Percentiles rank a stretch among this genome's conserved stretches.
Evolutionary conservation across 2,797 vertebrate species (phyloP).

Genomic region (Cyclopterus lumpus): DNA sequence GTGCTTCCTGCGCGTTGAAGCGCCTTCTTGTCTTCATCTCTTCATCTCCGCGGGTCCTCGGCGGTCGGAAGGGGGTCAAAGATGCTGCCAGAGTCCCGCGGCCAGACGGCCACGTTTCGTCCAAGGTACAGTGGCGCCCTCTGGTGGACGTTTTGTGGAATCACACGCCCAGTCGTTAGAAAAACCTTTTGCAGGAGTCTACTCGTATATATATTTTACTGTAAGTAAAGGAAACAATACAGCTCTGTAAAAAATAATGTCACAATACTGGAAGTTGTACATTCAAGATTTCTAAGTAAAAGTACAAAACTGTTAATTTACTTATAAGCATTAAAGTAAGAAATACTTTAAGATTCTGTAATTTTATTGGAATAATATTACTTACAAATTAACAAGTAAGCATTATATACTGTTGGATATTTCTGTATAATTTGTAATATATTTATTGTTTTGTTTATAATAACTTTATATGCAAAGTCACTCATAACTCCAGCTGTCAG

Average conservation of each 20-base stretch:
- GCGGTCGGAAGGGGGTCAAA: conserved; percentile 14
- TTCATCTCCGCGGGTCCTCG: not conserved
- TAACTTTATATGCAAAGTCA: not conserved
- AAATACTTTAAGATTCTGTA: not conserved
- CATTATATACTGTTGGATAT: not conserved
- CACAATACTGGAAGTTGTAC: not conserved
- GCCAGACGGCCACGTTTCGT: not conserved
- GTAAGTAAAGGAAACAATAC: not conserved
- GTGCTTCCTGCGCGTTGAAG: too few species aligned
- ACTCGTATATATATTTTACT: not conserved
- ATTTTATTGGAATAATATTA: not conserved
- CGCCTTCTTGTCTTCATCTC: too few species aligned
- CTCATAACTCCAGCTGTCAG: not conserved
- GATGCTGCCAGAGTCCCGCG: conserved; percentile 10
- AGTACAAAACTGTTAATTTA: not conserved
- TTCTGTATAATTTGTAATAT: not conserved
- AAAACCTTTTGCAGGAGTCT: not conserved
- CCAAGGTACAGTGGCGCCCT: conserved; percentile 51
- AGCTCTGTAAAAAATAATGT: not conserved
- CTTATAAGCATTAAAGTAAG: not conserved
- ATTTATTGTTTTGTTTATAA: not conserved
- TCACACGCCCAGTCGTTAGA: not conserved
- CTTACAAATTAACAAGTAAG: not conserved
- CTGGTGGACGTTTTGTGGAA: conserved; percentile 47
- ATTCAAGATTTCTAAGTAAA: not conserved